Percentiles rank a stretch among this genome's conserved stretches.
phyloP scores from a whole-genome alignment of 2,888 invertebrate genomes.

The Nyleta sp. region DNA sequence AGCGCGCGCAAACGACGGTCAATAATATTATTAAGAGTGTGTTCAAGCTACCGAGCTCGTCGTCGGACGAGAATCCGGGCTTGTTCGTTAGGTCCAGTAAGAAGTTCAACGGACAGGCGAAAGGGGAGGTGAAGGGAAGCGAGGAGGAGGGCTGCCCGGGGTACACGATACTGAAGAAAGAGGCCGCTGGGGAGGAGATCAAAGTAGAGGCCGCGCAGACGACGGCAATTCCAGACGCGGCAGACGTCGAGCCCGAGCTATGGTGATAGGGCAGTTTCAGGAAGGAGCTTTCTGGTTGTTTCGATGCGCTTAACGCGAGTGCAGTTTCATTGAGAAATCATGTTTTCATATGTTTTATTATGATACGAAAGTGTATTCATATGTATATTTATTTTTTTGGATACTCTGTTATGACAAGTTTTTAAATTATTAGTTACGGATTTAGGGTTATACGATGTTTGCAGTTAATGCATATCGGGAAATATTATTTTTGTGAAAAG shows the following conservation, averaged over 20 bases:
- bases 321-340: too few relatives aligned
- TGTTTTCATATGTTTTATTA: too few relatives aligned
- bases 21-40: slow-evolving; percentile 76
- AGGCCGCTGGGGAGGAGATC: background rate
- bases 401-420: too few relatives aligned
- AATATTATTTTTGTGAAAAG: too few relatives aligned
- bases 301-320: background rate
- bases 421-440: too few relatives aligned
- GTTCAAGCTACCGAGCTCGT: slow-evolving; percentile 69
- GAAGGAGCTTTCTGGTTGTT: background rate
- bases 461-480: too few relatives aligned
- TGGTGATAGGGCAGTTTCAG: background rate
- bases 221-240: background rate
- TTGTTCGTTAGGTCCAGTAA: slow-evolving; percentile 37
- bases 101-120: slow-evolving; percentile 61
- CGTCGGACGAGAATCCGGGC: slow-evolving; percentile 13
- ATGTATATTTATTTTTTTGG: too few relatives aligned
- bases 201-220: background rate
- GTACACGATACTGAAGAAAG: slow-evolving; percentile 13
- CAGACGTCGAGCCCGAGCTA: background rate
- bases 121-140: slow-evolving; percentile 60
- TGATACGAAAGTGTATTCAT: too few relatives aligned
- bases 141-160: slow-evolving; percentile 42
- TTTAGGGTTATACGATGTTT: too few relatives aligned
- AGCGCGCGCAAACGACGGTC: slow-evolving; percentile 73